Percentiles rank a stretch among this genome's conserved stretches.
Conservation (phyloP, 2,797 vertebrate genomes). For the Champsocephalus esox region DNA sequence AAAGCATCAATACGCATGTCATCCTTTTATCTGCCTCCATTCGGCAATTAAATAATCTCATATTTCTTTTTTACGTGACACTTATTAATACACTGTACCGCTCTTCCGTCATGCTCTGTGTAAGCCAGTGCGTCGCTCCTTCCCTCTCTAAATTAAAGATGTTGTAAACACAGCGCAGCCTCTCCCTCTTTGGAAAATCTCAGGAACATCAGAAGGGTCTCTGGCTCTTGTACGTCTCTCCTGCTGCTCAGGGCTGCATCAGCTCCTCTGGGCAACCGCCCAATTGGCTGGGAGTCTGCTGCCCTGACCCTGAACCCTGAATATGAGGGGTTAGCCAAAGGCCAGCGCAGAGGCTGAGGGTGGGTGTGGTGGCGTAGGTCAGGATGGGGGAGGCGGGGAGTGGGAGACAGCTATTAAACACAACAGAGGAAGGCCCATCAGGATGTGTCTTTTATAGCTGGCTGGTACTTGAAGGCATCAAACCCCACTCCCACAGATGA, state of each 20-base stretch:
- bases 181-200: slow-evolving; percentile 74
- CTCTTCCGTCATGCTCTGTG: slow-evolving; percentile 61
- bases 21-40: slow-evolving; percentile 53
- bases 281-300: slow-evolving; percentile 79
- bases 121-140: slow-evolving; percentile 45
- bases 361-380: slow-evolving; percentile 80
- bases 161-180: slow-evolving; percentile 79
- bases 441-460: slow-evolving; percentile 85
- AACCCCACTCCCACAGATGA: slow-evolving; percentile 76
- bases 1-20: slow-evolving; percentile 24
- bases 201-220: slow-evolving; percentile 75
- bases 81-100: slow-evolving; percentile 69
- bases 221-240: slow-evolving; percentile 72
- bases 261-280: slow-evolving; percentile 75
- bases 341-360: slow-evolving; percentile 72
- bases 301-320: slow-evolving; percentile 84
- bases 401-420: slow-evolving; percentile 80
- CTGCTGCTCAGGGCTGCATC: slow-evolving; percentile 53
- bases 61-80: slow-evolving; percentile 69
- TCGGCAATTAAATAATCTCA: slow-evolving; percentile 66
- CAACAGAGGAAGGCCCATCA: slow-evolving; percentile 84
- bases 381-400: slow-evolving; percentile 45
- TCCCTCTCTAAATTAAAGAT: slow-evolving; percentile 70
- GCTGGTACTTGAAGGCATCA: slow-evolving; percentile 84
- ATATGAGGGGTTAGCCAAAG: slow-evolving; percentile 83